Percentiles rank a stretch among this genome's conserved stretches.
phyloP scores from a whole-genome alignment of 2,113 vertebrate species.

The Sminthopsis crassicaudata region DNA sequence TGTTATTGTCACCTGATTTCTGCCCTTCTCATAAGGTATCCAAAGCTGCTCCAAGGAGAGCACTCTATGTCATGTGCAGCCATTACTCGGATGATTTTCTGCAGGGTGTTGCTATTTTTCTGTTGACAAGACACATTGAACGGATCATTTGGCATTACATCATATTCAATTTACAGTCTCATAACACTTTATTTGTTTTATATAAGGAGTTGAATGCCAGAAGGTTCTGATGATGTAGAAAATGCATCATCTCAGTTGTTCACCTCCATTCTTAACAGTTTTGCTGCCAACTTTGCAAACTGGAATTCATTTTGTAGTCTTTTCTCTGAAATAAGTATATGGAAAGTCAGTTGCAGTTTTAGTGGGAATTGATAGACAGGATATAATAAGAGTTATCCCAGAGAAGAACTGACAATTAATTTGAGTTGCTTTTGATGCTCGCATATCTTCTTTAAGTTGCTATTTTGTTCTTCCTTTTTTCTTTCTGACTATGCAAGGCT shows the following conservation, averaged over 20 bases:
- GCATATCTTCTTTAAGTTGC: background rate
- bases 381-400: background rate
- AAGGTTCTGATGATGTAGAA: constrained; percentile 53
- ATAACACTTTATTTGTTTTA: constrained; percentile 65
- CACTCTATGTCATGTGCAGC: constrained; percentile 43
- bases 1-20: constrained; percentile 36
- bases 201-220: constrained; percentile 43
- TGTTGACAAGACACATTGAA: constrained; percentile 66
- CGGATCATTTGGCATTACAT: constrained; percentile 66
- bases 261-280: constrained; percentile 38
- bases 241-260: constrained; percentile 58
- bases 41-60: constrained; percentile 45
- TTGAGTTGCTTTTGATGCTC: background rate
- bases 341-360: constrained; percentile 43
- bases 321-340: constrained; percentile 8
- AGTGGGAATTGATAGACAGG: background rate
- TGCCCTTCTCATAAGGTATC: constrained; percentile 20
- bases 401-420: background rate
- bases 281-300: constrained; percentile 59
- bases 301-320: constrained; percentile 62
- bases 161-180: constrained; percentile 69
- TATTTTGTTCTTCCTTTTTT: background rate
- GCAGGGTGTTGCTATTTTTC: constrained; percentile 63
- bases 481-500: background rate
- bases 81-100: constrained; percentile 60